These are phyloP conservation scores for Myiotriccus ornatus DNA, from an alignment of 2,797 vertebrate species.

Conservation along the genomic window DNA sequence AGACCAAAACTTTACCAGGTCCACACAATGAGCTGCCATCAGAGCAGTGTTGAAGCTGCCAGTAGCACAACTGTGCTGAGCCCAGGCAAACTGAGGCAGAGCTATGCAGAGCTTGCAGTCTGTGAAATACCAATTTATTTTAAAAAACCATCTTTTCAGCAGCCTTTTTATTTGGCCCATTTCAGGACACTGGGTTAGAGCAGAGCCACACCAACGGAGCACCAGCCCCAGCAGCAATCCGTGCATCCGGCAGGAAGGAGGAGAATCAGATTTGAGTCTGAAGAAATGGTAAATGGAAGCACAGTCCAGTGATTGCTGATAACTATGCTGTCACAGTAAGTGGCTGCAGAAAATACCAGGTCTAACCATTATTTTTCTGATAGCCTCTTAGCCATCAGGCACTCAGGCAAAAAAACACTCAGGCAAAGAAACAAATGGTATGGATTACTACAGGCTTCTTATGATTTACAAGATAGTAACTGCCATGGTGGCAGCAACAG, in stretches of 20 bases:
- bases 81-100: background rate
- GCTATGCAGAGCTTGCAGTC: fast-evolving
- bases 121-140: background rate
- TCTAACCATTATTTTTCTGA: background rate
- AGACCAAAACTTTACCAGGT: background rate
- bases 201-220: background rate
- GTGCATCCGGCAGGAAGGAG: background rate
- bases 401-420: background rate
- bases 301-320: background rate
- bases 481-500: background rate
- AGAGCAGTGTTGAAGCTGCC: background rate
- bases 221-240: background rate
- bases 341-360: background rate
- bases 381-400: background rate
- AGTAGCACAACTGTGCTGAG: background rate
- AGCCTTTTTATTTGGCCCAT: background rate
- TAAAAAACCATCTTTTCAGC: background rate
- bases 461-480: background rate
- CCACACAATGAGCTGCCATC: fast-evolving
- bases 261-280: background rate
- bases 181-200: background rate
- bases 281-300: background rate
- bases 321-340: background rate
- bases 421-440: background rate
- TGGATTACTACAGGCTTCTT: background rate